Conservation (phyloP, 2,888 invertebrate species). For the Agonum fuliginosum region DNA sequence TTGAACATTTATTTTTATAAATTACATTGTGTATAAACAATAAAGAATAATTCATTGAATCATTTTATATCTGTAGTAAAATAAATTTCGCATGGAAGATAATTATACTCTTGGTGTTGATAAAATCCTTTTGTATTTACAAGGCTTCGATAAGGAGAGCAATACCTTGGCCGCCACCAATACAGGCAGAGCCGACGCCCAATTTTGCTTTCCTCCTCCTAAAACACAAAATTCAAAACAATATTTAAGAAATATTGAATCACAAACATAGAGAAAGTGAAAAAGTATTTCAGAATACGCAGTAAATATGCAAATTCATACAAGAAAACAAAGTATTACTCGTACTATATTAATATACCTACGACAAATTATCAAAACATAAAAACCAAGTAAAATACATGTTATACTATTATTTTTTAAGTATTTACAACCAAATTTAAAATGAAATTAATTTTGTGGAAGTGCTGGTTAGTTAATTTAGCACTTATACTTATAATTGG, state of each 20-base stretch:
- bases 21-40: constrained; percentile 29
- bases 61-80: not conserved
- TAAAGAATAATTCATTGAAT: constrained; percentile 31
- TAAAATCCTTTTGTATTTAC: constrained; percentile 71
- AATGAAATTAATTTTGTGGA: too few species aligned
- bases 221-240: constrained; percentile 60
- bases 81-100: constrained; percentile 16
- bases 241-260: not conserved
- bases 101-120: constrained; percentile 5
- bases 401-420: too few species aligned
- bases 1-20: constrained; percentile 36
- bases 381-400: too few species aligned
- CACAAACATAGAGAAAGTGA: too few species aligned
- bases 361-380: too few species aligned
- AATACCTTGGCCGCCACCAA: constrained; percentile 99
- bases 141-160: constrained; percentile 90
- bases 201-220: constrained; percentile 90
- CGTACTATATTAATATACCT: too few species aligned
- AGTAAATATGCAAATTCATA: too few species aligned
- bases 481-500: too few species aligned
- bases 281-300: too few species aligned
- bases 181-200: constrained; percentile 97
- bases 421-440: too few species aligned
- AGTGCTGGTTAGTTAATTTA: too few species aligned
- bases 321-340: too few species aligned